phyloP scores from a whole-genome alignment of 2,113 vertebrate genomes.

The Myrmecophaga tridactyla region DNA sequence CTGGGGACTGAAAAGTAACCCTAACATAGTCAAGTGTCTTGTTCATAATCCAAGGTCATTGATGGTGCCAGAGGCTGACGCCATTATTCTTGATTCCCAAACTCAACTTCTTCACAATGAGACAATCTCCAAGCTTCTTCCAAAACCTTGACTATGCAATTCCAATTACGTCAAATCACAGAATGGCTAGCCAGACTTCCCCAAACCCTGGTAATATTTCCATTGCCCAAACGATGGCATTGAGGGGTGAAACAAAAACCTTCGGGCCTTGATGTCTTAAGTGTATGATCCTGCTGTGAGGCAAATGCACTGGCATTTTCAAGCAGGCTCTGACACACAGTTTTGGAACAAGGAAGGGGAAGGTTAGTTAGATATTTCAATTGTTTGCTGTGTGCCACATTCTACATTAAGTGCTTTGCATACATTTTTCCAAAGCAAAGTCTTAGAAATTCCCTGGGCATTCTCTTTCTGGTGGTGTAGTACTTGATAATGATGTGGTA shows the following conservation, averaged over 20 bases:
- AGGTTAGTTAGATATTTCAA: not conserved
- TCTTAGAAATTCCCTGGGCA: not conserved
- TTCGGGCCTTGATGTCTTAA: not conserved
- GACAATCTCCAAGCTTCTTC: not conserved
- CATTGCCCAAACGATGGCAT: constrained; percentile 48
- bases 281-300: not conserved
- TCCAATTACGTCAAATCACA: not conserved
- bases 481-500: not conserved
- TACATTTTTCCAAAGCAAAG: not conserved
- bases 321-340: not conserved
- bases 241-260: not conserved
- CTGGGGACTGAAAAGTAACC: not conserved
- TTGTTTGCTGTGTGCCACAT: not conserved
- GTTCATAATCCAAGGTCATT: too few species aligned
- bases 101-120: not conserved
- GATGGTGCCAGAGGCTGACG: not conserved
- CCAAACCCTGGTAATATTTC: constrained; percentile 35
- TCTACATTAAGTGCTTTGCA: not conserved
- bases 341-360: not conserved
- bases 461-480: not conserved
- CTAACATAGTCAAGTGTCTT: not conserved
- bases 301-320: not conserved
- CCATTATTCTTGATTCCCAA: not conserved
- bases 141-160: not conserved
- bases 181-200: not conserved